These are phyloP conservation scores for Blennius ocellaris DNA, from an alignment of 2,113 vertebrate genomes.

Conservation along the genomic window DNA sequence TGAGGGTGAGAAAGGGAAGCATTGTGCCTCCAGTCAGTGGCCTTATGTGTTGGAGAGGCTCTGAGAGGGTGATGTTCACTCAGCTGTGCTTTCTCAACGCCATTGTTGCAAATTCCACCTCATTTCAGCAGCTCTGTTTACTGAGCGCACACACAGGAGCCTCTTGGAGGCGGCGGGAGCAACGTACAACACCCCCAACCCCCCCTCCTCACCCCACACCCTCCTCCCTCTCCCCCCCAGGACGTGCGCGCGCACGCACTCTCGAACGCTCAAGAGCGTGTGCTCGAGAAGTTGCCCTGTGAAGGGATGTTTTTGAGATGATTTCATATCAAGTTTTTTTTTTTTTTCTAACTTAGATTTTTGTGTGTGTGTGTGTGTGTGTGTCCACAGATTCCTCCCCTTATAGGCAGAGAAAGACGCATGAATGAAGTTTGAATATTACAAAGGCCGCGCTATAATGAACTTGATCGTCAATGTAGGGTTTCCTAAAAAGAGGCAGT, in stretches of 20 bases:
- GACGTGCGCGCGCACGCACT: not conserved
- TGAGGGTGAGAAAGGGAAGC: slow-evolving; percentile 73
- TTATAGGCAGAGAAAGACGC: not conserved
- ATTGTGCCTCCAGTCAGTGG: slow-evolving; percentile 78
- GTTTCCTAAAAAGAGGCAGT: slow-evolving; percentile 59
- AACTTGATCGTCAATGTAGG: slow-evolving; percentile 47
- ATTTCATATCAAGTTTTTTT: not conserved
- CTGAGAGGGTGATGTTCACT: slow-evolving; percentile 79
- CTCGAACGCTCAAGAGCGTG: slow-evolving; percentile 5
- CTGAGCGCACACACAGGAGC: slow-evolving; percentile 58
- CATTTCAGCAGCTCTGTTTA: slow-evolving; percentile 66
- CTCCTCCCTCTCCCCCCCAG: no score
- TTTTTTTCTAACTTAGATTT: not conserved
- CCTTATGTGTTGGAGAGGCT: slow-evolving; percentile 76
- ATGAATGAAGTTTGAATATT: not conserved
- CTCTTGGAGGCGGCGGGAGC: slow-evolving; percentile 9
- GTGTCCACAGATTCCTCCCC: not conserved
- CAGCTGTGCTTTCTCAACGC: slow-evolving; percentile 77
- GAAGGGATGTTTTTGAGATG: slow-evolving; percentile 13
- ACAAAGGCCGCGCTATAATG: slow-evolving; percentile 35
- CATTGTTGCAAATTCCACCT: slow-evolving; percentile 83
- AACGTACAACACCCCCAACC: not conserved
- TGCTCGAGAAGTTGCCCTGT: not conserved
- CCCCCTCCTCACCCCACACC: no score
- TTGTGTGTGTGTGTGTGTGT: no score